Evolutionary conservation across 2,797 vertebrate species (phyloP).

Genomic region (Lagorchestes hirsutus): DNA sequence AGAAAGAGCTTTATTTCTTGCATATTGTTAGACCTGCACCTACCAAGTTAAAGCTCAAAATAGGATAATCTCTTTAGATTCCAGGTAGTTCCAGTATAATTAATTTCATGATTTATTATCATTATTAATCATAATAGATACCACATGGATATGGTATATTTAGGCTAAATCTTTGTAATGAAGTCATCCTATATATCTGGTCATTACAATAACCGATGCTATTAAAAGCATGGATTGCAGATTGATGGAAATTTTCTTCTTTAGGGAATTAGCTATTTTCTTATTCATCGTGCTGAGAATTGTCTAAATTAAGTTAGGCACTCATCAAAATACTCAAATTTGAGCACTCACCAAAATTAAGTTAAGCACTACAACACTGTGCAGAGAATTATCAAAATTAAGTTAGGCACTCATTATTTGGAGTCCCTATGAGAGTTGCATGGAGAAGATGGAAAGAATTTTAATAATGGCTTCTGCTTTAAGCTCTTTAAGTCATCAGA

Average conservation of each 20-base stretch:
- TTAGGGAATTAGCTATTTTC: not conserved
- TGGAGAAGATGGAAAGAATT: slow-evolving; percentile 1
- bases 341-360: not conserved
- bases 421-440: slow-evolving; percentile 8
- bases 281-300: not conserved
- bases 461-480: not conserved
- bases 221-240: not conserved
- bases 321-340: not conserved
- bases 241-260: not conserved
- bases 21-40: slow-evolving; percentile 19
- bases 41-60: slow-evolving; percentile 28
- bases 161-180: not conserved
- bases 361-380: not conserved
- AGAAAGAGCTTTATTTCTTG: not conserved
- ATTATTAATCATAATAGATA: not conserved
- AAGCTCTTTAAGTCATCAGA: slow-evolving; percentile 32
- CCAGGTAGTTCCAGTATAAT: not conserved
- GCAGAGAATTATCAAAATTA: slow-evolving; percentile 9
- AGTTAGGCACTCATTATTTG: not conserved
- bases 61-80: not conserved
- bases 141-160: not conserved
- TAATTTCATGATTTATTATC: not conserved
- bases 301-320: not conserved
- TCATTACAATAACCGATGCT: not conserved
- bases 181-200: not conserved